Evolutionary conservation across 2,797 vertebrate genomes (phyloP), one percentile per base, ranked within the genome.

Genomic region (Prionace glauca): DNA sequence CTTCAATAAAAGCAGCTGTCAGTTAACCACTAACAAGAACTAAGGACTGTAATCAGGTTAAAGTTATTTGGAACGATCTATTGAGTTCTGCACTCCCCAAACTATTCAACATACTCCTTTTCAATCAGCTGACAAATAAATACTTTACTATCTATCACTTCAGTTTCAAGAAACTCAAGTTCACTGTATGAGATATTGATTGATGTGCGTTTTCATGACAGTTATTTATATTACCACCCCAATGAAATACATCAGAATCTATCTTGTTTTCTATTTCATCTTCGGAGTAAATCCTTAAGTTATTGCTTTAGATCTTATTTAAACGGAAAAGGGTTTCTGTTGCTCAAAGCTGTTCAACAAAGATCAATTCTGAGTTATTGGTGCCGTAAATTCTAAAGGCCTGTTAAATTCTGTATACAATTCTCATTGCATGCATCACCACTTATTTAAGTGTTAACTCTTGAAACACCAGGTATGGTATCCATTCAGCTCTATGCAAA

Each of bases 171-270:
- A 94, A 94, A 74, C 36, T 26, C 26, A 92, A 67, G 90, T 67
- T 36, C n/a, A 16, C n/a, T 10, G 32, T 22, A 36, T 92, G 90
- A 92, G n/a, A n/a, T 94, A 94, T 94, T 74, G 93, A 94, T 45
- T 94, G 69, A 93, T 65, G 10, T 7, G 65, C 10, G 20, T 20
- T 74, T 74, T 56, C 69, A 94, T 56, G 69, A 74, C 41, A 60
- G 41, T 74, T 32, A 45, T 94, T 94, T 50, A n/a, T n/a, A 77
- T 74, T 32, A 95, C 41, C 29, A 32, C 32, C 0, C 12, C 93
- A 0, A 77, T 56, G 93, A 60, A 77, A 32, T 29, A 56, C 29
- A 77, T 77, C 16, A 77, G 67, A 50, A 95, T 74, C 41, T 50
- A 95, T 95, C 60, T 50, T 95, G 71, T 26, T 94, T 74, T 50